Conservation (phyloP, 2,888 invertebrate genomes). For the Tipula lateralis region DNA sequence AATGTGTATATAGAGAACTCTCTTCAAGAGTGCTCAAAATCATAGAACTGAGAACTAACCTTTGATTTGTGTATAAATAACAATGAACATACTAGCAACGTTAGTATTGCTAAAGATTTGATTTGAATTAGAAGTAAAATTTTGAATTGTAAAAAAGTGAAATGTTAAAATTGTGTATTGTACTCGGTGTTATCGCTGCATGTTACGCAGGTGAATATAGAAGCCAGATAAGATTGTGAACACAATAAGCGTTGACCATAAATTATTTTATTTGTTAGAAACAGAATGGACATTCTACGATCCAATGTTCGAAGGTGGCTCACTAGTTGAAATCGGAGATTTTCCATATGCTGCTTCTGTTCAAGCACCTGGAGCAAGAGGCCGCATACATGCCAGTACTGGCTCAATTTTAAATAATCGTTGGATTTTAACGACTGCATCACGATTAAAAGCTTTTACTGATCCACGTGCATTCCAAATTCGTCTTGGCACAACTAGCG, state of each 20-base stretch:
- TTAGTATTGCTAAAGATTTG: not conserved
- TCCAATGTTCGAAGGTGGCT: not conserved
- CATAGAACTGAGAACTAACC: not conserved
- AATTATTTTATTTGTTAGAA: not conserved
- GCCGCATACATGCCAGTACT: conserved; percentile 31
- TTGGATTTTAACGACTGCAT: not conserved
- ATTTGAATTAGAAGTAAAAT: not conserved
- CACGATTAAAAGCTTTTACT: not conserved
- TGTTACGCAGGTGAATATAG: not conserved
- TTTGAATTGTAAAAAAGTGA: not conserved
- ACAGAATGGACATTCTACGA: not conserved
- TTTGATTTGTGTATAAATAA: not conserved
- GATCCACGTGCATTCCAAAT: not conserved
- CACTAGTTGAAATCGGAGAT: not conserved
- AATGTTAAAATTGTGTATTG: not conserved
- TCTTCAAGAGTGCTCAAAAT: no score
- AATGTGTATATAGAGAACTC: no score
- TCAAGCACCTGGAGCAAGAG: not conserved
- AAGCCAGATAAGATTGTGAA: not conserved
- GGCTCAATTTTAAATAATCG: conserved; percentile 37
- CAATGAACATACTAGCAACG: not conserved
- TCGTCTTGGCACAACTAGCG: not conserved
- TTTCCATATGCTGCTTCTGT: not conserved
- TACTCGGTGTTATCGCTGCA: not conserved
- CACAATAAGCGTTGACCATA: no score